phyloP scores from a whole-genome alignment of 2,888 invertebrate genomes.

The Cybosia mesomella region DNA sequence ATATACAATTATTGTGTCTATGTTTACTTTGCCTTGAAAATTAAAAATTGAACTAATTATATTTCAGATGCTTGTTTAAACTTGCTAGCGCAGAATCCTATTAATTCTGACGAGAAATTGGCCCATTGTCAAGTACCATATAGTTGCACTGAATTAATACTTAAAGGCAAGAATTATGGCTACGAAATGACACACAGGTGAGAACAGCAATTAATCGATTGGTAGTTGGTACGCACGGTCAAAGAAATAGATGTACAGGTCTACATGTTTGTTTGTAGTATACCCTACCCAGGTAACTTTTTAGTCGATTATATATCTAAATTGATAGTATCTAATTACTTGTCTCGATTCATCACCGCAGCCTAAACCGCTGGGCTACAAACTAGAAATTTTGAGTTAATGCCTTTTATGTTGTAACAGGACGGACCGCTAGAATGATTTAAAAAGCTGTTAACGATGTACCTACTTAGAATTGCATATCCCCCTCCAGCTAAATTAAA shows the following conservation, averaged over 20 bases:
- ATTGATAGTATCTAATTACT: no score
- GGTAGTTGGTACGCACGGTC: neutral
- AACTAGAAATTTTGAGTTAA: no score
- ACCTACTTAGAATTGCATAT: no score
- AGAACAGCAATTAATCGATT: neutral
- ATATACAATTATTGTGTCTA: no score
- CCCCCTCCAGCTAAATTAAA: no score
- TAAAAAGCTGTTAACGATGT: no score
- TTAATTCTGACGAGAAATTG: conserved; percentile 20
- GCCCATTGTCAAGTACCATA: conserved; percentile 45
- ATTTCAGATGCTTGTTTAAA: conserved; percentile 50
- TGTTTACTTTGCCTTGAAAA: neutral
- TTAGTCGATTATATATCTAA: no score
- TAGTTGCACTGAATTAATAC: conserved; percentile 50
- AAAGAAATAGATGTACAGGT: neutral
- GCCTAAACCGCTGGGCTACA: no score
- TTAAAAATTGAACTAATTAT: neutral
- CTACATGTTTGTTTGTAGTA: no score
- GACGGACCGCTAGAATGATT: no score
- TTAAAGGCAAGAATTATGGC: conserved; percentile 60
- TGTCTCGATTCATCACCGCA: no score
- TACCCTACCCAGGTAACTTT: neutral
- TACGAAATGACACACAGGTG: conserved; percentile 68
- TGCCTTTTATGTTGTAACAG: no score
- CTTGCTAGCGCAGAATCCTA: conserved; percentile 47